Base-by-base conservation (phyloP, 64 coral and sea anemone genomes). In the Actinia equina region DNA sequence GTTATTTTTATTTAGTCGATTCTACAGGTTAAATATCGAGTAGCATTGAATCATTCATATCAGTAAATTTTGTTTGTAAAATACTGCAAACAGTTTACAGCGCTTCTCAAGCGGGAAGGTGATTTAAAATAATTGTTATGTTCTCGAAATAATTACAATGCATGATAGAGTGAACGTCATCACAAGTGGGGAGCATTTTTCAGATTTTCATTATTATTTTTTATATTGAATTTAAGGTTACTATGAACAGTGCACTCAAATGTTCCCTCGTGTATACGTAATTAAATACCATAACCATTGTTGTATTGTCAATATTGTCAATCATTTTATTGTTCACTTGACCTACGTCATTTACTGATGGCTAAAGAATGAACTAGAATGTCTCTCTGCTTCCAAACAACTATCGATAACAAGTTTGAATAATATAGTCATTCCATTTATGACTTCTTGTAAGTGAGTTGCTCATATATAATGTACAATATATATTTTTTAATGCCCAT, bases 161-260 rank as follows among this genome's bases (percentile, higher is more conserved):
- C 13, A 74, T 74, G 5, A 13, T 74, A 12, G 41, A 6, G 18
- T 74, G 6, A 2, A 74, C 69, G 69, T 74, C 69, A 74, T 74
- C n/a, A 26, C 23, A 37, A 74, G 69, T 74, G 69, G 69, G 10
- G 26, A 10, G 69, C 69, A 74, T 74, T 74, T 74, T 74, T 74
- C 69, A 74, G 69, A 74, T 74, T 74, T 74, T 74, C 27, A 41
- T 41, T 74, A 41, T 74, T 74, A 41, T 74, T 74, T 74, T 16
- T 10, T 30, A 27, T 37, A 37, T 37, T 37, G n/a, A 23, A 41
- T 41, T 30, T 74, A 26, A 37, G n/a, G 69, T 74, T 74, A 74
- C 69, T 74, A 74, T 74, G 69, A 74, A 41, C 25, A 30, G 1
- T 74, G 12, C 13, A 74, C n/a, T 74, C 10, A 74, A 74, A 74